A percentile compares a stretch with the other conserved stretches of the same genome.
Conservation (phyloP, 2,797 vertebrate genomes). For the Eptatretus atami region DNA sequence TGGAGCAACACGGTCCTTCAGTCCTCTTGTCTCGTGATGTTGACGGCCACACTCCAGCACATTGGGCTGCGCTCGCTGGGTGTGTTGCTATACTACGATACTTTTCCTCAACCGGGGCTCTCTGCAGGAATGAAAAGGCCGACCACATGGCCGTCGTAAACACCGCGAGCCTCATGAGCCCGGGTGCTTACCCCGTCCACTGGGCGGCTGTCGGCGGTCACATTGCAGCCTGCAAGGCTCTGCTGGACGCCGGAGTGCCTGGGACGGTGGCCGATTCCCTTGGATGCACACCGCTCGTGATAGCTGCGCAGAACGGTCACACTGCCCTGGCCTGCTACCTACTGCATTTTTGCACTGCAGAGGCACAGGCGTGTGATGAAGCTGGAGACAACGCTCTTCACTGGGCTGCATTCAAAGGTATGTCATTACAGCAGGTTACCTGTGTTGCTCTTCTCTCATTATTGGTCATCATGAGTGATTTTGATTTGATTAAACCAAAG, state of each 20-base stretch:
- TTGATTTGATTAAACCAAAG: too few species aligned
- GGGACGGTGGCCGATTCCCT: conserved; percentile 10
- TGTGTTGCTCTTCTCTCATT: too few species aligned
- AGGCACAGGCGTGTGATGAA: conserved; percentile 8
- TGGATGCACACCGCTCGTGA: conserved; percentile 11
- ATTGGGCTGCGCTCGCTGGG: conserved; percentile 9
- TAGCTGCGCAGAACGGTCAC: conserved; percentile 11
- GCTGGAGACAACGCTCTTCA: conserved; percentile 12
- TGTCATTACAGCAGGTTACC: too few species aligned
- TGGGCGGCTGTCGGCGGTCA: conserved; percentile 10
- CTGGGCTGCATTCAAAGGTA: conserved; percentile 11
- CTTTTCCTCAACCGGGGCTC: conserved; percentile 8
- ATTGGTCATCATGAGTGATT: too few species aligned
- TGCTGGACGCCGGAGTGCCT: conserved; percentile 10
- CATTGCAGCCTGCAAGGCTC: conserved; percentile 7
- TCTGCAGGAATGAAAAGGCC: not conserved
- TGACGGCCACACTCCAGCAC: conserved; percentile 7
- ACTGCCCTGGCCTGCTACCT: conserved; percentile 10
- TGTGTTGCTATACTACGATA: conserved; percentile 6
- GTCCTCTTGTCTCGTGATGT: conserved; percentile 8
- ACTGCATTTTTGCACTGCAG: conserved; percentile 10
- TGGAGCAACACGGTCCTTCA: conserved; percentile 6
- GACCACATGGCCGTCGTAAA: conserved; percentile 6
- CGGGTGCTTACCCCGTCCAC: conserved; percentile 10
- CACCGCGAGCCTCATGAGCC: conserved; percentile 9